Evolutionary conservation across 1,140 invertebrate species (phyloP).

Genomic region (Ips nitidus): DNA sequence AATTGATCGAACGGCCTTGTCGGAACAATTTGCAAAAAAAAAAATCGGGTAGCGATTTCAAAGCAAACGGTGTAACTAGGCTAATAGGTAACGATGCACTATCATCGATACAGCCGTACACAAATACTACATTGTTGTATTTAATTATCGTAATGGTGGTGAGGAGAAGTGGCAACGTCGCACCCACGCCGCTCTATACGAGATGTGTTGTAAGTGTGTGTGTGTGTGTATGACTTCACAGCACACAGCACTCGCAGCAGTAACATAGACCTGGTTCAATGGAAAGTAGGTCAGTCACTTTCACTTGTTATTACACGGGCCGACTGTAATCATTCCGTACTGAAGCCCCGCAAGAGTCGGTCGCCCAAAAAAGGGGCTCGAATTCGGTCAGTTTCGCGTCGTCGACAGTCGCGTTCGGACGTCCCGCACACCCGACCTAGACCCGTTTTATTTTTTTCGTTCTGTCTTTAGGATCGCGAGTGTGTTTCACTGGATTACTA

Average conservation of each 20-base stretch:
- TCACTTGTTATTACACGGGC: constrained; percentile 66
- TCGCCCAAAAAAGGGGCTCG: constrained; percentile 53
- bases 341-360: constrained; percentile 57
- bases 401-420: constrained; percentile 10
- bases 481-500: constrained; percentile 8
- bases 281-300: constrained; percentile 70
- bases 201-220: constrained; percentile 46
- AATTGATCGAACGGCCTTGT: too few relatives aligned
- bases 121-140: too few relatives aligned
- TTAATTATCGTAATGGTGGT: background rate
- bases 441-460: constrained; percentile 17
- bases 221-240: constrained; percentile 51
- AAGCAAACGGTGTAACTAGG: constrained; percentile 3
- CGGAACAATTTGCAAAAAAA: too few relatives aligned
- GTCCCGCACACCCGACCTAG: constrained; percentile 3
- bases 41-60: too few relatives aligned
- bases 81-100: constrained; percentile 16
- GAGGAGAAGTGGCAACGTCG: constrained; percentile 23
- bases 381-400: constrained; percentile 31
- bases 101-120: background rate
- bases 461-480: constrained; percentile 2
- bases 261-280: constrained; percentile 69
- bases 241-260: constrained; percentile 48
- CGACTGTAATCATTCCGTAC: constrained; percentile 63
- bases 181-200: constrained; percentile 19